phyloP scores from a whole-genome alignment of 2,797 vertebrate genomes.

The Arremon aurantiirostris region DNA sequence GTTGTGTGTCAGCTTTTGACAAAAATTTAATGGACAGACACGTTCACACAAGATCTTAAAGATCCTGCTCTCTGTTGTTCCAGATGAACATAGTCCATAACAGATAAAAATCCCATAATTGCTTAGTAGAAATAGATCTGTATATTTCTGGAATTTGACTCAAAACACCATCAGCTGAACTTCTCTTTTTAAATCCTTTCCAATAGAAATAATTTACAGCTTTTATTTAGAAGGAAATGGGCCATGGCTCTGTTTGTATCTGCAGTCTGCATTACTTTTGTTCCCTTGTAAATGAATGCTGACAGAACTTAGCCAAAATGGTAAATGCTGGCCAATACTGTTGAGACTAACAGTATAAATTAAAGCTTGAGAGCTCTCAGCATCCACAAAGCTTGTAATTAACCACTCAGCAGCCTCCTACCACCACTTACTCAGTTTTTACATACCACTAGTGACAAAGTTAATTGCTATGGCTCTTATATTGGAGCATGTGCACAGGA shows the following conservation, averaged over 20 bases:
- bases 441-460: background rate
- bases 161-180: background rate
- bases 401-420: background rate
- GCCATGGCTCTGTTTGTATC: background rate
- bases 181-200: background rate
- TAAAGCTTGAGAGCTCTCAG: background rate
- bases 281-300: background rate
- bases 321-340: background rate
- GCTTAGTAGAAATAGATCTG: background rate
- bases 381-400: background rate
- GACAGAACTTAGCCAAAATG: background rate
- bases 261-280: background rate
- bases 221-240: constrained; percentile 7
- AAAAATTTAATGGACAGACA: background rate
- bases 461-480: background rate
- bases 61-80: background rate
- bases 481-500: background rate
- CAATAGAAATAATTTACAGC: background rate
- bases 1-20: background rate
- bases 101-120: background rate
- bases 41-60: background rate
- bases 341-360: background rate
- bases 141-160: background rate
- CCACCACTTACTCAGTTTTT: background rate
- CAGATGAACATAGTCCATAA: background rate